phyloP scores from a whole-genome alignment of 92 coral and sea anemone species.

The Pocillopora meandrina region DNA sequence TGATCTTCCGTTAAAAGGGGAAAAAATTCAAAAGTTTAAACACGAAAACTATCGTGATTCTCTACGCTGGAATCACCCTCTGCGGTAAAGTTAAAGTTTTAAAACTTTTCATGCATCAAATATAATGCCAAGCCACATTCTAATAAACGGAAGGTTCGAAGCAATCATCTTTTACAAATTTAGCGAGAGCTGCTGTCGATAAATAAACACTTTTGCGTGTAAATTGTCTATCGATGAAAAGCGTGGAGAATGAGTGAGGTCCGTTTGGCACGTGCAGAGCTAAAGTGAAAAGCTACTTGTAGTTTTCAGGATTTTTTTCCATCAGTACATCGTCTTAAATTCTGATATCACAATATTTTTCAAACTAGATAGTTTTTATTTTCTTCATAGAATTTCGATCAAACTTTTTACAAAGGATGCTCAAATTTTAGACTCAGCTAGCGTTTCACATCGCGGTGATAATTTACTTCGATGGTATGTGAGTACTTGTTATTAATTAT shows the following conservation, averaged over 20 bases:
- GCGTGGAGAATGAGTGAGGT: neutral
- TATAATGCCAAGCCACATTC: too few relatives aligned
- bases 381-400: neutral
- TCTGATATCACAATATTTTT: too few relatives aligned
- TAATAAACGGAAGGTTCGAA: too few relatives aligned
- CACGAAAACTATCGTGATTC: too few relatives aligned
- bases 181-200: neutral
- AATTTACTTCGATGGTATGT: neutral
- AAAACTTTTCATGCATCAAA: too few relatives aligned
- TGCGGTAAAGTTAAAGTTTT: too few relatives aligned
- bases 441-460: neutral
- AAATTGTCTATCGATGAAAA: neutral
- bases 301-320: neutral
- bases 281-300: neutral
- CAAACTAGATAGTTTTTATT: neutral
- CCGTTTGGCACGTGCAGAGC: neutral
- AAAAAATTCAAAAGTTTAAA: too few relatives aligned
- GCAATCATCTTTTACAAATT: too few relatives aligned
- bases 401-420: neutral
- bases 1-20: too few relatives aligned
- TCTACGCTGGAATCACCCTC: too few relatives aligned
- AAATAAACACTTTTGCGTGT: neutral
- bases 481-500: conserved; percentile 12
- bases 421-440: neutral
- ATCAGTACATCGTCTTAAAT: neutral